phyloP scores from a whole-genome alignment of 2,797 vertebrate species.

The Alfaro cultratus region DNA sequence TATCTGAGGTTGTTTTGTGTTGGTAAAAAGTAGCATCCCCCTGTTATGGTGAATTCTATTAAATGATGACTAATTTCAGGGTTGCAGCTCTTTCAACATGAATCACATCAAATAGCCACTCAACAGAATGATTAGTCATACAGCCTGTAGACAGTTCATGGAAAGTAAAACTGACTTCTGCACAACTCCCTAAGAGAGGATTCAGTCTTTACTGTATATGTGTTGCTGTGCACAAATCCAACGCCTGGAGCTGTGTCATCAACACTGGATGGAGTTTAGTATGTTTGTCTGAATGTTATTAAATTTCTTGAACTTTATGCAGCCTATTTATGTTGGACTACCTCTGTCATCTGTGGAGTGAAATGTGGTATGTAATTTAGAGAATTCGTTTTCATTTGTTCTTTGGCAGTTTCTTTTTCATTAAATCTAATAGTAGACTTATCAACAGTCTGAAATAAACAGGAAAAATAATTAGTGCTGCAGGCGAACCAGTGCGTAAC shows the following conservation, averaged over 20 bases:
- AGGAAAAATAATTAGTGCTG: constrained; percentile 23
- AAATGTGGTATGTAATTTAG: background rate
- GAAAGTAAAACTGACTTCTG: constrained; percentile 45
- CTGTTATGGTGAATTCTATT: constrained; percentile 29
- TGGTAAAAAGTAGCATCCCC: background rate
- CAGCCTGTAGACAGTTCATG: constrained; percentile 21
- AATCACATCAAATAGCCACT: constrained; percentile 39
- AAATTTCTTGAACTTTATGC: constrained; percentile 9
- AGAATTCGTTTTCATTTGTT: constrained; percentile 7
- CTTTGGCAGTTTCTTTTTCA: constrained; percentile 2
- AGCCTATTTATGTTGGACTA: constrained; percentile 1
- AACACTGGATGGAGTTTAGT: constrained; percentile 6
- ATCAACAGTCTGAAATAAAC: constrained; percentile 34
- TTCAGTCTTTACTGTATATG: constrained; percentile 24
- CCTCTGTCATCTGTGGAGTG: constrained; percentile 5
- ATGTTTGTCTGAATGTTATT: constrained; percentile 37
- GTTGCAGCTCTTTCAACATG: constrained; percentile 30
- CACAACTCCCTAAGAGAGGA: constrained; percentile 31
- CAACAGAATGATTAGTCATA: constrained; percentile 37
- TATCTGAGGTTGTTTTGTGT: constrained; percentile 1
- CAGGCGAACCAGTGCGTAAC: constrained; percentile 18
- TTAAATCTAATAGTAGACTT: constrained; percentile 26
- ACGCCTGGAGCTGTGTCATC: constrained; percentile 31
- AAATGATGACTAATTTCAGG: constrained; percentile 42
- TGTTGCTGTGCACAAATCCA: constrained; percentile 16